Evolutionary conservation across 2,113 vertebrate genomes (phyloP).

Genomic region (Hemibagrus wyckioides): DNA sequence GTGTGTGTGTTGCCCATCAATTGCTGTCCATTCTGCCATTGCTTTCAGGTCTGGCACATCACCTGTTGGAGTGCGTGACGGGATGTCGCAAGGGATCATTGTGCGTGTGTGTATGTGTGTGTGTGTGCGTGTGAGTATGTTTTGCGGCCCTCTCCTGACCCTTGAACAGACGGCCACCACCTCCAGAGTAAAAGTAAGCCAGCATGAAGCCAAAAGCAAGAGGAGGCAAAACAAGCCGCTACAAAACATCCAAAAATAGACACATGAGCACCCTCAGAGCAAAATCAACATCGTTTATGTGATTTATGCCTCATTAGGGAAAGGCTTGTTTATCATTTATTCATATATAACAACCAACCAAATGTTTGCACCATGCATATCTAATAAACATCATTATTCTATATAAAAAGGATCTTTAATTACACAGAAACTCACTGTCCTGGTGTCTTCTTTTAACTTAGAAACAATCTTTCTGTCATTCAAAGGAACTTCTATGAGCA

Average conservation of each 20-base stretch:
- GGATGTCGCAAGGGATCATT: slow-evolving; percentile 53
- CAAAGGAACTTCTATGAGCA: background rate
- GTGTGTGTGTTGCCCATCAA: slow-evolving; percentile 27
- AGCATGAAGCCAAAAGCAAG: slow-evolving; percentile 30
- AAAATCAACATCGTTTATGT: slow-evolving; percentile 1
- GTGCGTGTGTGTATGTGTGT: slow-evolving; percentile 53
- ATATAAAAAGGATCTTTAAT: slow-evolving; percentile 6
- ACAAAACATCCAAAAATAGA: slow-evolving; percentile 23
- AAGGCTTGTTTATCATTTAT: slow-evolving; percentile 20
- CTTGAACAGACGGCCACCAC: slow-evolving; percentile 52
- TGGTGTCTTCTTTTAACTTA: background rate
- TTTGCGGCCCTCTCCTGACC: slow-evolving; percentile 34
- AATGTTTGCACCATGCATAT: background rate
- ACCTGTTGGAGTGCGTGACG: slow-evolving; percentile 45
- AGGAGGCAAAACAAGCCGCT: slow-evolving; percentile 44
- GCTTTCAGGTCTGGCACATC: slow-evolving; percentile 39
- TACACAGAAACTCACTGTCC: background rate
- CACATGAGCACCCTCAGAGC: background rate
- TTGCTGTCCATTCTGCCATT: slow-evolving; percentile 34
- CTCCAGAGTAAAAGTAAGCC: slow-evolving; percentile 42
- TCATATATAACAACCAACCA: slow-evolving; percentile 8
- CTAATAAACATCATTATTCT: background rate
- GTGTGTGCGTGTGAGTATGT: background rate
- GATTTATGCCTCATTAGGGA: slow-evolving; percentile 23
- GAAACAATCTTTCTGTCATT: background rate